A percentile compares a stretch with the other conserved stretches of the same genome.
Evolutionary conservation across 2,113 vertebrate species (phyloP).

Genomic region (Brachypteracias leptosomus): DNA sequence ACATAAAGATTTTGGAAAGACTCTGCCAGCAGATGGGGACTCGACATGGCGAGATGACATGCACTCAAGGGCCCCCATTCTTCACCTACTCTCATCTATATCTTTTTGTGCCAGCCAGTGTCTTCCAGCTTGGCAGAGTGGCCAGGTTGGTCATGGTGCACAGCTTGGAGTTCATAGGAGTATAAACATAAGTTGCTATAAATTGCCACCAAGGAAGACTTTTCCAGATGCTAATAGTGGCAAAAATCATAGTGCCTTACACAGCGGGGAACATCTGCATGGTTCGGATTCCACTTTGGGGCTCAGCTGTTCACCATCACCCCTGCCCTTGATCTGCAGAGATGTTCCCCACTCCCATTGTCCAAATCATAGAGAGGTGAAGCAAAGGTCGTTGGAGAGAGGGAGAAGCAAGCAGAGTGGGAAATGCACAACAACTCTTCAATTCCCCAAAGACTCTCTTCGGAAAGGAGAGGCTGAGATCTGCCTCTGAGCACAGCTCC

Average conservation of each 20-base stretch:
- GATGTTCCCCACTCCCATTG: rapidly evolving
- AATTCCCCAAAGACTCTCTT: background rate
- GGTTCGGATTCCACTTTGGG: background rate
- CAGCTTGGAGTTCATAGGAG: background rate
- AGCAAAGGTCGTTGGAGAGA: background rate
- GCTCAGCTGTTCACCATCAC: background rate
- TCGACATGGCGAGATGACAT: rapidly evolving
- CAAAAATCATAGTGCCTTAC: background rate
- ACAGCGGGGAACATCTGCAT: rapidly evolving
- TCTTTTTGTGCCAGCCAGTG: background rate
- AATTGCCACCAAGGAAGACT: background rate
- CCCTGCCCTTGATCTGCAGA: background rate
- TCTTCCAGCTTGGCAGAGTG: background rate
- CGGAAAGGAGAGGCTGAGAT: background rate
- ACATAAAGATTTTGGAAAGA: background rate
- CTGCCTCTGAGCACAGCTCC: rapidly evolving
- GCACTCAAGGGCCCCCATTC: rapidly evolving
- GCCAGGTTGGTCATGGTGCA: background rate
- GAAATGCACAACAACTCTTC: background rate
- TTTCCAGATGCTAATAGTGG: background rate
- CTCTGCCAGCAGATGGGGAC: background rate
- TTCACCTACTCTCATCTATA: background rate
- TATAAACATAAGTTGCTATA: background rate
- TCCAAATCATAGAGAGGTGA: background rate
- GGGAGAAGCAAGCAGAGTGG: rapidly evolving